Base-by-base conservation (phyloP, 64 coral and sea anemone species). In the Stylophora pistillata region DNA sequence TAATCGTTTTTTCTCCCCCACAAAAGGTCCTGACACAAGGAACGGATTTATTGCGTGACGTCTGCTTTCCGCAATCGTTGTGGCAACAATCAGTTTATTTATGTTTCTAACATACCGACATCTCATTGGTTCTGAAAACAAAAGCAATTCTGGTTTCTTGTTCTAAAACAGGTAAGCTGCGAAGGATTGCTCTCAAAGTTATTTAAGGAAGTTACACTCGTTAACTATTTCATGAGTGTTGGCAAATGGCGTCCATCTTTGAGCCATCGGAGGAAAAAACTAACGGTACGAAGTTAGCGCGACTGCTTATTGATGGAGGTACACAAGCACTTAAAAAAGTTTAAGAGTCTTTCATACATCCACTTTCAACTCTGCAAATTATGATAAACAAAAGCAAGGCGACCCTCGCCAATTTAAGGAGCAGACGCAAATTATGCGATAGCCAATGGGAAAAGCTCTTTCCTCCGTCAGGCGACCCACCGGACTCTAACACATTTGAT, bases 371-470 rank as follows among this genome's bases (percentile, higher is more conserved):
- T 5, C 63, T 87, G 15, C 60, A 74, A 71, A 47, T 17, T 15
- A 84, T 31, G 2, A 61, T 77, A 32, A 41, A 73, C 20, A 76
- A 58, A 14, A 59, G 58, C 70, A n/a, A 41, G 15, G 18, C 13
- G 3, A 53, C 15, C 53, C 68, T 74, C 29, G 4, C 79, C 15
- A 37, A 59, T 9, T 58, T 84, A 55, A 85, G 86, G 58, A 30
- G 10, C 6, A 94, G 29, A 58, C 16, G 72, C 4, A 86, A 77
- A 47, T 29, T 94, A 77, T 75, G 56, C 59, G 87, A 78, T 54
- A 30, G 20, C 13, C 87, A 94, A 10, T 94, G 92, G 92, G 55
- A 85, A 26, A 25, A 32, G 58, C 31, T 94, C 17, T 94, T 68
- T 90, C 92, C 88, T 37, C 7, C 30, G 9, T 61, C 87, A 2